Evolutionary conservation across 2,797 vertebrate species (phyloP), one percentile per base, ranked within the genome.

Genomic region (Distichodus sexfasciatus): DNA sequence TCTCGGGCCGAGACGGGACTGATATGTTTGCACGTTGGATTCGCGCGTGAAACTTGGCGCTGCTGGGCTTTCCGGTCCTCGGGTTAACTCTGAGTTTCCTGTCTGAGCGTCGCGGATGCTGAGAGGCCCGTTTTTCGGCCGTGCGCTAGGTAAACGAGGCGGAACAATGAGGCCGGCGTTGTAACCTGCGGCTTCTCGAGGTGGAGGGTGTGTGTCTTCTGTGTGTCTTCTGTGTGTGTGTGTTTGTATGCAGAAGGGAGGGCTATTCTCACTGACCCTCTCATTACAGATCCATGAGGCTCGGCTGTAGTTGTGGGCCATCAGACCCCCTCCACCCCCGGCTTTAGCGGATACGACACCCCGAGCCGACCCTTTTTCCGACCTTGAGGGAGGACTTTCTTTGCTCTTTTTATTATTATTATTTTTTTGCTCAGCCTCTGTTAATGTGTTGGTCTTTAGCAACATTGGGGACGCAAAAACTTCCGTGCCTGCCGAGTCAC

Each of bases 131-230:
- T 72, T 72, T 65, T 53, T 44, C 43, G 26, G 44, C 71, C 70
- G 69, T 71, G 80, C 17, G 38, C 10, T 44, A 46, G 19, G 60
- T 65, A 47, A 53, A 38, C 70, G 70, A 68, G 29, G 57, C 35
- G 68, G 55, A 70, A 76, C 57, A 61, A 75, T 57, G 31, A 35
- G 31, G 53, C 54, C 65, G 40, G 35, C 19, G 35, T 70, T 76
- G 78, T 82, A 79, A 62, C 61, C 78, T 73, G 83, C 83, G 80
- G 86, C 80, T 74, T 69, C 69, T 29, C 19, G 51, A 70, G 76
- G 75, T 69, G 75, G 66, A 69, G 71, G 47, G 61, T 12, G 26
- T 35, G 80, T 85, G 43, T 50, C 50, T 66, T 3, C 7, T 28
- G 62, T 40, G 21, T 48, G 44, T 38, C 17, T 24, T 15, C 63